Base-by-base conservation (phyloP, 1,140 invertebrate genomes). In the Drosophila tropicalis region DNA sequence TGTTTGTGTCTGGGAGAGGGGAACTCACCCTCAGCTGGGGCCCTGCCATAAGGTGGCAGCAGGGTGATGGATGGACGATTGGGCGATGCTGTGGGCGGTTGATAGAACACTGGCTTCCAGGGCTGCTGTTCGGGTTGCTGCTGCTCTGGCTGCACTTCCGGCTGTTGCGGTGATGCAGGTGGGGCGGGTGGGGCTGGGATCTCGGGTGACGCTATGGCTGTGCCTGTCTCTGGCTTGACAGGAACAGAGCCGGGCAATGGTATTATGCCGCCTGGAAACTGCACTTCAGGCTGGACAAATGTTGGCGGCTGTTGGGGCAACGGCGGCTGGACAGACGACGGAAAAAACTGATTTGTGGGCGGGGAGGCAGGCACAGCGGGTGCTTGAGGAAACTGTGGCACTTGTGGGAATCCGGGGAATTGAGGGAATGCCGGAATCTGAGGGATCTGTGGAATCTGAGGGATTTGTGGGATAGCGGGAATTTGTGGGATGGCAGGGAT, bases 141-240 rank as follows among this genome's bases (percentile, higher is more conserved):
- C 5, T 79, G 36, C 1, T 67, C 32, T n/a, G 74, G 68, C 5
- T 79, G 36, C 0, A 72, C 32, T n/a, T 78, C 66, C 0, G 75
- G 74, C 3, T 51, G 44, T 47, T 29, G 29, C 5, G 29, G 29
- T 29, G 44, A 17, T 7, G 62, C 17, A 17, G 34, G 34, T 10
- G 34, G 44, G 29, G 29, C 29, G 5, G 29, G 29, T 70, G 19
- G 90, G 0, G 51, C 70, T 12, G 90, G 90, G 36, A 91, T 91
- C 62, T 91, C 90, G 9, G 90, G 90, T 2, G 86, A 79, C 5
- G 90, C 90, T 41, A 90, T 91, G 1, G 83, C 90, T 0, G 80
- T 85, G 47, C 90, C 90, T 2, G 73, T 66, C 17, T 91, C 90
- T 0, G 90, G 90, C 0, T 58, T 68, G 3, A 86, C 83, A 3